Evolutionary conservation across 1,140 invertebrate species (phyloP), one percentile per base, ranked within the genome.

Genomic region (Ectropis grisescens): DNA sequence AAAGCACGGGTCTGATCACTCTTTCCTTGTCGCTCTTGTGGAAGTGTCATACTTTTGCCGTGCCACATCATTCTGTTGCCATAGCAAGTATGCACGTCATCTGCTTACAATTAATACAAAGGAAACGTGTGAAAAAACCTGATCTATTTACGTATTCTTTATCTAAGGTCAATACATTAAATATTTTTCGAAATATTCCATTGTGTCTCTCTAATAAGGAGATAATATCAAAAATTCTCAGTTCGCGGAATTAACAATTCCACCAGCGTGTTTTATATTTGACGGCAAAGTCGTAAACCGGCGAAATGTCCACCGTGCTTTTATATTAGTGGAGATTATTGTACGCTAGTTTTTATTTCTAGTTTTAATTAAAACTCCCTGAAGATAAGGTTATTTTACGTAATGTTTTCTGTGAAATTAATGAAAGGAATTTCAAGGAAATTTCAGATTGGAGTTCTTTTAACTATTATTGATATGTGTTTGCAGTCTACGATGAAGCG

Each of bases 301-400:
- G 19, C 22, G 16, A 19, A 36, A 33, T 33, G 34, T 22, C 32
- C 27, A n/a, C 37, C 16, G 14, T 30, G 36, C 39, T 34, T 33
- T 42, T 33, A 19, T 42, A 42, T 40, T 29, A 43, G 31, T 29
- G 26, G 28, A 40, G 37, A 37, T 42, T 37, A 33, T 29, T 28
- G 22, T 24, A 14, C 9, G 9, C 19, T 22, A 9, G 4, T 4
- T 9, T 22, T 22, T 22, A 22, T 5, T 9, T 22, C n/a, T n/a
- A n/a, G n/a, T n/a, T n/a, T n/a, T n/a, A n/a, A n/a, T n/a, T n/a
- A n/a, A n/a, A n/a, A n/a, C n/a, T n/a, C n/a, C n/a, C n/a, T n/a
- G n/a, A n/a, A n/a, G n/a, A n/a, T n/a, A n/a, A n/a, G n/a, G 19
- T 22, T 5, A 22, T 9, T 22, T 22, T 22, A 22, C 9, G 19